These are phyloP conservation scores for Spinus pinus DNA, from an alignment of 2,797 vertebrate species.

Conservation along the genomic window DNA sequence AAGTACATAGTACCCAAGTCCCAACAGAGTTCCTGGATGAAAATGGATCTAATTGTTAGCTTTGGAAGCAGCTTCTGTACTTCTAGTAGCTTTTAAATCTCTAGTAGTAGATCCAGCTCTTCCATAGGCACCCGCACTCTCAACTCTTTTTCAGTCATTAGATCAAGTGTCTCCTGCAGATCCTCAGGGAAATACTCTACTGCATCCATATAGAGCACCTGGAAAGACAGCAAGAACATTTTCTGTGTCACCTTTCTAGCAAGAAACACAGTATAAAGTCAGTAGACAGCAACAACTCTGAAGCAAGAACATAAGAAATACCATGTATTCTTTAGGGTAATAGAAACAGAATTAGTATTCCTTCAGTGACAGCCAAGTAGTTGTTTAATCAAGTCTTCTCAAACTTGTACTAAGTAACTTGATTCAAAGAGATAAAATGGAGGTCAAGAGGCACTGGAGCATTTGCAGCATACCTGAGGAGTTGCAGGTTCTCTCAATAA, in stretches of 20 bases:
- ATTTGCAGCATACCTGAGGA: background rate
- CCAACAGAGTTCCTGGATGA: background rate
- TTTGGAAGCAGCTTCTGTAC: background rate
- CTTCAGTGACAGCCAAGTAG: background rate
- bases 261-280: background rate
- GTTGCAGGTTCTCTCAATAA: background rate
- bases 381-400: background rate
- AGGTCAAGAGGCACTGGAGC: background rate
- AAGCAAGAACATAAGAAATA: background rate
- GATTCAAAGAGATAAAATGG: background rate
- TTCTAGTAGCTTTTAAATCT: slow-evolving; percentile 69
- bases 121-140: slow-evolving; percentile 82
- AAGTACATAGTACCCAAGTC: background rate
- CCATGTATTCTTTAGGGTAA: background rate
- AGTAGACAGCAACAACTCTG: background rate
- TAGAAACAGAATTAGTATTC: background rate
- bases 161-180: slow-evolving; percentile 80
- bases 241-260: background rate
- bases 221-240: background rate
- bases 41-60: background rate
- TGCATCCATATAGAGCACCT: slow-evolving; percentile 84
- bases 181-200: slow-evolving; percentile 80
- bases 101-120: slow-evolving; percentile 83
- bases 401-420: background rate
- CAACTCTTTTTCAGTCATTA: slow-evolving; percentile 86